These are phyloP conservation scores for Oscheius sp. DNA, from an alignment of 2,888 invertebrate species.

Conservation along the genomic window DNA sequence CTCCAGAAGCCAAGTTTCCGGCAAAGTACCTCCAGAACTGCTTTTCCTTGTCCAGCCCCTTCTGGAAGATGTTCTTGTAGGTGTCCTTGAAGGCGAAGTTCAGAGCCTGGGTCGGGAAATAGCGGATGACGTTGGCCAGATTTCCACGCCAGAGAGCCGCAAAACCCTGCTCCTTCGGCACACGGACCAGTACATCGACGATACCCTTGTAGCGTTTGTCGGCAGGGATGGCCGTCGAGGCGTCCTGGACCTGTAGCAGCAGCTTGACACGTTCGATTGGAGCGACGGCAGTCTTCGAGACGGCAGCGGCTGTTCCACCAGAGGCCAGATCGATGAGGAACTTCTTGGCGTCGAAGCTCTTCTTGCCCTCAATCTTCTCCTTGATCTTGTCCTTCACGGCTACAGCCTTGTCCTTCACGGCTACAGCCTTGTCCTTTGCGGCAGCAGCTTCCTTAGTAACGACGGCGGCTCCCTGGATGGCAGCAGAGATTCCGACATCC, in stretches of 20 bases:
- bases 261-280: slow-evolving; percentile 94
- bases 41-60: slow-evolving; percentile 84
- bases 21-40: slow-evolving; percentile 82
- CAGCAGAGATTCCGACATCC: not conserved
- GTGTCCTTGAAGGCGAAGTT: slow-evolving; percentile 89
- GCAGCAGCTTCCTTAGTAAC: not conserved
- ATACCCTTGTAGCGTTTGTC: slow-evolving; percentile 72
- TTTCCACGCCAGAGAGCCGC: slow-evolving; percentile 76
- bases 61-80: slow-evolving; percentile 67
- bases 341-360: slow-evolving; percentile 61
- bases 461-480: too few species aligned
- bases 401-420: too few species aligned
- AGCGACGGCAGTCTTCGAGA: slow-evolving; percentile 92
- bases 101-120: slow-evolving; percentile 92
- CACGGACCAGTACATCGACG: slow-evolving; percentile 63
- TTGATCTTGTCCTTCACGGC: not conserved
- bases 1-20: slow-evolving; percentile 87
- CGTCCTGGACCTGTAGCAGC: slow-evolving; percentile 81
- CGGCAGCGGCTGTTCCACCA: slow-evolving; percentile 80
- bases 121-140: slow-evolving; percentile 76
- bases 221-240: slow-evolving; percentile 61
- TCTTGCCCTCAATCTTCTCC: slow-evolving; percentile 33
- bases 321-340: slow-evolving; percentile 65
- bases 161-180: slow-evolving; percentile 72
- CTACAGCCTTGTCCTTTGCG: not conserved